phyloP scores from a whole-genome alignment of 2,888 invertebrate species.

The Rhagonycha lutea region DNA sequence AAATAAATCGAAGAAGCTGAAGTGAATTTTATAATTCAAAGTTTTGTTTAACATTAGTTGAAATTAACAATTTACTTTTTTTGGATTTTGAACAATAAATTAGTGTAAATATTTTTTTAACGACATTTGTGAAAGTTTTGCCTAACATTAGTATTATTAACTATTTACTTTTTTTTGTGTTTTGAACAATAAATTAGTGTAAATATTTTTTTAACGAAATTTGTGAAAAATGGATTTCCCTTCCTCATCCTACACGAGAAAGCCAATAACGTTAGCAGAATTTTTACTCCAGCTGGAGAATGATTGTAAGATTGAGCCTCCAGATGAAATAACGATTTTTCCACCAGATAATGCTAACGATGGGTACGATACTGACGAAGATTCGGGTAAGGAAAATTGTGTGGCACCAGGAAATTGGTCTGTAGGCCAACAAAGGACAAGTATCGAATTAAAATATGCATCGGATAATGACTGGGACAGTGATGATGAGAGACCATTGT shows the following conservation, averaged over 20 bases:
- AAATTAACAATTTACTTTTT: too few species aligned
- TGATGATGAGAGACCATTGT: constrained; percentile 13
- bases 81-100: too few species aligned
- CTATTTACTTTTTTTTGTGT: too few species aligned
- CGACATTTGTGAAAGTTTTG: too few species aligned
- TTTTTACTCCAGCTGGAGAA: constrained; percentile 9
- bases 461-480: constrained; percentile 9
- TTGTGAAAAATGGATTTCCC: too few species aligned
- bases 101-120: too few species aligned
- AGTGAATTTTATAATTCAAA: too few species aligned
- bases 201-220: too few species aligned
- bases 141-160: too few species aligned
- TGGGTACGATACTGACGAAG: constrained; percentile 23
- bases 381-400: constrained; percentile 25
- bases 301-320: background rate
- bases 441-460: background rate
- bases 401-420: constrained; percentile 23
- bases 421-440: constrained; percentile 27
- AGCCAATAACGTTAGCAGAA: constrained; percentile 5
- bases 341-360: constrained; percentile 10
- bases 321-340: constrained; percentile 9
- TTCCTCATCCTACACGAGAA: background rate
- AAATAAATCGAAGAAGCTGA: too few species aligned
- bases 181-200: too few species aligned
- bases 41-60: too few species aligned